These are phyloP conservation scores for Labia minor DNA, from an alignment of 2,888 invertebrate genomes.

Conservation along the genomic window DNA sequence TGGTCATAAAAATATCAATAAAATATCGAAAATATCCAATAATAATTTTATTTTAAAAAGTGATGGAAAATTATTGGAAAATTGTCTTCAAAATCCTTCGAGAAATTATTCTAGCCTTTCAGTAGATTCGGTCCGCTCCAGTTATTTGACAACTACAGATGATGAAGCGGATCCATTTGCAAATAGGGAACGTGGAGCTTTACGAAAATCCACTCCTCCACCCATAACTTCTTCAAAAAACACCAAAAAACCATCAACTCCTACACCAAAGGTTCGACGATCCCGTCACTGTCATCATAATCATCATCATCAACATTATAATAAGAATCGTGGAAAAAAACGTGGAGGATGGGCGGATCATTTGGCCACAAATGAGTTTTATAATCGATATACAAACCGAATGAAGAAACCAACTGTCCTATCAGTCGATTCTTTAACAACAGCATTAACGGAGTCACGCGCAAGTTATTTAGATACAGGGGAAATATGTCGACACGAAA, in stretches of 20 bases:
- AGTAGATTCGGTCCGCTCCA: not conserved
- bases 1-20: not conserved
- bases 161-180: conserved; percentile 6
- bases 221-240: not conserved
- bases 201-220: not conserved
- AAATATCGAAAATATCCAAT: not conserved
- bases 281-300: not conserved
- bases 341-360: not conserved
- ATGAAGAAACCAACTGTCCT: not conserved
- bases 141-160: not conserved
- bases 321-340: not conserved
- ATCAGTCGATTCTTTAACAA: not conserved
- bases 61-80: not conserved
- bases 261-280: conserved; percentile 7
- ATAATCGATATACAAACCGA: not conserved
- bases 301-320: not conserved
- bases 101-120: not conserved
- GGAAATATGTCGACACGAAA: not conserved
- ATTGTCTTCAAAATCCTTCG: not conserved
- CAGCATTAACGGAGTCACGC: not conserved
- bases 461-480: not conserved
- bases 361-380: not conserved
- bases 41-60: conserved; percentile 1
- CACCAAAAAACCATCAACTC: not conserved
- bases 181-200: not conserved